These are phyloP conservation scores for Tuberolachnus salignus DNA, from an alignment of 2,888 invertebrate genomes.

Conservation along the genomic window DNA sequence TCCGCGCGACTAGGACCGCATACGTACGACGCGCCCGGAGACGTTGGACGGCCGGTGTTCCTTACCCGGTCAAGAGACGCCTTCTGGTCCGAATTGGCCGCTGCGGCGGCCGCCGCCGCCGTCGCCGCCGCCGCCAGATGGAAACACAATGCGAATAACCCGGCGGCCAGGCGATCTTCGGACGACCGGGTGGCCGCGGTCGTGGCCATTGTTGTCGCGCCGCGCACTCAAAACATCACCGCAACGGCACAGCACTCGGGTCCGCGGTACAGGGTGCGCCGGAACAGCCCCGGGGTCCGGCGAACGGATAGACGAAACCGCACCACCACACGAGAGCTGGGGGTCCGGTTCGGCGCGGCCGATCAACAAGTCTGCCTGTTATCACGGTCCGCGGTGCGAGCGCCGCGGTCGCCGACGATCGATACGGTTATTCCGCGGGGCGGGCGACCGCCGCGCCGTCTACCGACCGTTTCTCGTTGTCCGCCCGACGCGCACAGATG, in stretches of 20 bases:
- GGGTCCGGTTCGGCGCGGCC: neutral
- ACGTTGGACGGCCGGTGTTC: neutral
- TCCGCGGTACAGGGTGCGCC: no score
- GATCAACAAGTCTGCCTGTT: neutral
- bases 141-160: neutral
- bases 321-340: neutral
- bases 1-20: no score
- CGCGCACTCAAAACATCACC: neutral
- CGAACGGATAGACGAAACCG: neutral
- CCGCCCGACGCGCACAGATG: no score
- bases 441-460: no score
- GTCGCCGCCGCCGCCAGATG: neutral
- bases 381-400: no score
- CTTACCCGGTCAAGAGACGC: neutral
- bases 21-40: neutral
- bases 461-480: no score
- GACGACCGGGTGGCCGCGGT: neutral
- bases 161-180: neutral
- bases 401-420: no score
- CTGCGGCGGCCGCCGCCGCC: neutral
- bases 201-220: neutral
- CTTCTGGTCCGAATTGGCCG: neutral
- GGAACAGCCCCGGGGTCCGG: neutral
- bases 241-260: no score
- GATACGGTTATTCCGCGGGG: no score